Base-by-base conservation (phyloP, 2,888 invertebrate genomes). In the Acleris literana region DNA sequence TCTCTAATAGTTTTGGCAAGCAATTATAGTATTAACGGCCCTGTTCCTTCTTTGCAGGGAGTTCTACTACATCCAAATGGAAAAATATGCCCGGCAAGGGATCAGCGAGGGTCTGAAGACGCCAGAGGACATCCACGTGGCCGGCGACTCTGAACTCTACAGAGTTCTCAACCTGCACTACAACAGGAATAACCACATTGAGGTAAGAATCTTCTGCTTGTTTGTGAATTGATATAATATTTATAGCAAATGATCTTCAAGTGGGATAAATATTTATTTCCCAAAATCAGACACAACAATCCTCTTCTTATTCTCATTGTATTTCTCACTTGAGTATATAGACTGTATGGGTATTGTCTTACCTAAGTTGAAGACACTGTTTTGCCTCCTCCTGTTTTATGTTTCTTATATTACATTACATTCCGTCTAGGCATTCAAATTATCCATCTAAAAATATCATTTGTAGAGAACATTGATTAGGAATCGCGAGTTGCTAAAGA, bases 1-100 rank as follows among this genome's bases (percentile, higher is more conserved):
- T n/a, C 33, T 33, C 3, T 33, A 3, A 33, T n/a, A 44, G 44
- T 5, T 44, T n/a, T 44, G 20, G 5, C 33, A 20, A 1, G 3
- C 11, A 4, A 7, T 17, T 13, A 44, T 44, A 20, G 9, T 55
- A 63, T 25, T 52, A 58, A 63, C 49, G 55, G 20, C 7, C 4
- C n/a, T 22, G 76, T 73, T 79, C 59, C 69, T 67, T 83, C 64
- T 71, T 89, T 89, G 58, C 95, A 99, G 99, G 93, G 99, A 99
- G 94, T 99, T 99, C 94, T 99, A 98, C 95, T 99, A 99, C 94
- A 99, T 99, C 87, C 99, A 99, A 94, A 99, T 99, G 99, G 99
- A 99, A 94, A 99, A 99, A 93, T 99, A 99, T 93, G 99, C 99
- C 71, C 95, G 99, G 77, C 99, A 99, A 92, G 98, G 99, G 57